Evolutionary conservation across 2,113 vertebrate genomes (phyloP).

Genomic region (Eubucco bourcierii): DNA sequence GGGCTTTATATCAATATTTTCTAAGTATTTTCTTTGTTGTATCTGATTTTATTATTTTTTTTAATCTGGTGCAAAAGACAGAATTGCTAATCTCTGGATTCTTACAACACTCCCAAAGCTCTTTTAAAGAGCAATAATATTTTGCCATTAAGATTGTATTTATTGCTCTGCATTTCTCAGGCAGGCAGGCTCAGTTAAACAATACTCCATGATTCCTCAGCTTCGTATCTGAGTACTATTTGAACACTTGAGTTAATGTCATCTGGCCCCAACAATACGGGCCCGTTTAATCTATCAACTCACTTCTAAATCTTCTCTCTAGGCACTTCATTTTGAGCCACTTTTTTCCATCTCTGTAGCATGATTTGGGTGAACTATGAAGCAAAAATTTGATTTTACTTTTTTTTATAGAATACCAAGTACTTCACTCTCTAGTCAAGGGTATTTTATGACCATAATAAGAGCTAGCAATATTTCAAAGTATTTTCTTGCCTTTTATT

Average conservation of each 20-base stretch:
- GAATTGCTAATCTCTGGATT: background rate
- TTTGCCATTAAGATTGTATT: background rate
- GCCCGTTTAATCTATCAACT: background rate
- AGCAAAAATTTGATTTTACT: background rate
- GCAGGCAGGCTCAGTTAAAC: background rate
- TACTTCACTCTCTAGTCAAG: background rate
- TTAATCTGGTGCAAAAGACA: background rate
- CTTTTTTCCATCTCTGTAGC: background rate
- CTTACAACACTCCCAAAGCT: background rate
- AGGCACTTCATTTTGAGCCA: background rate
- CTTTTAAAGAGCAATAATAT: background rate
- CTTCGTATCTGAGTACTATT: background rate
- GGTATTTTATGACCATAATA: background rate
- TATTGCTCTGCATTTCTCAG: background rate
- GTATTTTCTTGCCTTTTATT: conserved; percentile 6
- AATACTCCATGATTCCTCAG: background rate
- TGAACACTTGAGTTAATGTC: background rate
- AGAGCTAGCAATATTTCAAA: background rate
- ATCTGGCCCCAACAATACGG: background rate
- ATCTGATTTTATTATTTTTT: accelerated
- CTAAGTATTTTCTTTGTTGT: background rate
- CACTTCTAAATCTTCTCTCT: background rate
- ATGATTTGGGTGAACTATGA: background rate
- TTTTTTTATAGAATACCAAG: background rate
- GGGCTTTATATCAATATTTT: background rate